Evolutionary conservation across 2,888 invertebrate genomes (phyloP).

Genomic region (Fragum fragum): DNA sequence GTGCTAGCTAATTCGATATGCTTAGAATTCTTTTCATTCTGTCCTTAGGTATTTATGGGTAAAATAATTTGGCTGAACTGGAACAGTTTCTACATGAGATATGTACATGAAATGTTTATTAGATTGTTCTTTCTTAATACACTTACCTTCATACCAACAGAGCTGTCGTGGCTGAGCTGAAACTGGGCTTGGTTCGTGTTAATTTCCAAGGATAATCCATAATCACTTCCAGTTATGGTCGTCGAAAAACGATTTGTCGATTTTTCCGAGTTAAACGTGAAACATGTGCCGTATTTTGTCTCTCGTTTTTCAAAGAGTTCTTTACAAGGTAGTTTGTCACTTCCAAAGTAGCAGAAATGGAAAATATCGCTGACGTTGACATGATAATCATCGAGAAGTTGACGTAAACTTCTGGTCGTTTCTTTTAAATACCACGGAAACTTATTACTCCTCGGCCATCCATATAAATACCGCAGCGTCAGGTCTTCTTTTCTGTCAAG

Average conservation of each 20-base stretch:
- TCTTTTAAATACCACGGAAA: not conserved
- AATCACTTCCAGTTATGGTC: constrained; percentile 12
- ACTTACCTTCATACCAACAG: constrained; percentile 25
- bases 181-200: constrained; percentile 16
- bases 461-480: not conserved
- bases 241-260: not conserved
- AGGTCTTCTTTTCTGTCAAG: not conserved
- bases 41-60: no score
- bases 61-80: no score
- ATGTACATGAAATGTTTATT: no score
- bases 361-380: not conserved
- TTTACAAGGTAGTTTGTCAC: not conserved
- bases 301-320: not conserved
- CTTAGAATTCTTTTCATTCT: no score
- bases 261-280: constrained; percentile 17
- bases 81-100: no score
- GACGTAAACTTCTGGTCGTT: not conserved
- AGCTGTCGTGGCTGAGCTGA: not conserved
- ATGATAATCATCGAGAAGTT: not conserved
- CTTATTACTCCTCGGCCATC: not conserved
- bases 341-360: not conserved
- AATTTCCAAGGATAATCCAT: constrained; percentile 4
- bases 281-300: constrained; percentile 10
- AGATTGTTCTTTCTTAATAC: no score
- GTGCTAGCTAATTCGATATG: no score